Conservation (phyloP, 2,888 invertebrate species). For the Stenoptilia bipunctidactyla region DNA sequence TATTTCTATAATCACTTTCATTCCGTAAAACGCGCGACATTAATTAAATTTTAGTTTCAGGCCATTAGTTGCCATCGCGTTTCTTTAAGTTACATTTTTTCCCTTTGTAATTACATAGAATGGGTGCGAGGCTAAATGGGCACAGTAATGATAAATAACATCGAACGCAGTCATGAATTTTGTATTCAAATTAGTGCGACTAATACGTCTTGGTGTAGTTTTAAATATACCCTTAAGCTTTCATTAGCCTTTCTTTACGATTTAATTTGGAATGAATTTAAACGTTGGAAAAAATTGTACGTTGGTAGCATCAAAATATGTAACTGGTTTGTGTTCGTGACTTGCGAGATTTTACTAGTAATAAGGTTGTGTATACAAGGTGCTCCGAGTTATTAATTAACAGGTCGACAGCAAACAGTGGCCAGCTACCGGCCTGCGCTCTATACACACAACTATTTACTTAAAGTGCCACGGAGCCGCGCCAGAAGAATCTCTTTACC, state of each 20-base stretch:
- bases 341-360: conserved; percentile 69
- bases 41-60: conserved; percentile 73
- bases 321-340: conserved; percentile 54
- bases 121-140: conserved; percentile 63
- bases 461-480: conserved; percentile 46
- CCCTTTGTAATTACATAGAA: conserved; percentile 57
- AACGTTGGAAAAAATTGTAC: conserved; percentile 4
- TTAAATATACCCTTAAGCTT: conserved; percentile 38
- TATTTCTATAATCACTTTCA: conserved; percentile 68
- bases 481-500: conserved; percentile 61
- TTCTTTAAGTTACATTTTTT: conserved; percentile 65
- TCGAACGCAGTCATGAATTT: conserved; percentile 61
- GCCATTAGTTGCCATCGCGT: conserved; percentile 67
- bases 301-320: conserved; percentile 37
- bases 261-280: conserved; percentile 16
- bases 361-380: conserved; percentile 68
- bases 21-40: conserved; percentile 68
- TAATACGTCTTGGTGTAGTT: conserved; percentile 57
- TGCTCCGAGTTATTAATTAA: conserved; percentile 68
- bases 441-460: conserved; percentile 54
- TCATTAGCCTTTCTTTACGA: conserved; percentile 39
- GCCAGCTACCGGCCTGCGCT: conserved; percentile 64
- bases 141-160: conserved; percentile 65
- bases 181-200: conserved; percentile 63
- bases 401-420: conserved; percentile 69